Evolutionary conservation across 2,888 invertebrate species (phyloP).

Genomic region (Macrophya alboannulata): DNA sequence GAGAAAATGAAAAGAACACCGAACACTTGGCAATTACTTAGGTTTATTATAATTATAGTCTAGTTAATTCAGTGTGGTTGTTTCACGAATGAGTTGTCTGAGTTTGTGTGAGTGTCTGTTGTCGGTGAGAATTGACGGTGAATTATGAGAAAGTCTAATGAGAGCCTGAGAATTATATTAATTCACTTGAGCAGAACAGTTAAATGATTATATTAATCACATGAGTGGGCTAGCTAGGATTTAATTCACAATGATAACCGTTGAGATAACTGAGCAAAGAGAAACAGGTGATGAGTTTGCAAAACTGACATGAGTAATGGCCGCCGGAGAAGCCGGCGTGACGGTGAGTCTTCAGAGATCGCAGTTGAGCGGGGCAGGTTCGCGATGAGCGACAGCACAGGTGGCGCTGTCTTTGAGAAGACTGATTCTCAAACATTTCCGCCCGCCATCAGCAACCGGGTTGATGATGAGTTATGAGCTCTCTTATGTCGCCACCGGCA

Average conservation of each 20-base stretch:
- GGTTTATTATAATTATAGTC: no score
- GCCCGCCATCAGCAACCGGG: constrained; percentile 8
- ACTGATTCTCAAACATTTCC: not conserved
- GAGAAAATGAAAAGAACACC: no score
- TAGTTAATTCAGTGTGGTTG: no score
- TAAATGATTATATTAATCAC: not conserved
- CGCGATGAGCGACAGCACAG: not conserved
- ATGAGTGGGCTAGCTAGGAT: not conserved
- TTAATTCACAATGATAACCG: not conserved
- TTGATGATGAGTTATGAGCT: constrained; percentile 12
- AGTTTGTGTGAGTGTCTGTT: no score
- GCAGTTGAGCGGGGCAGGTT: not conserved
- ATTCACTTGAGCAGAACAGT: not conserved
- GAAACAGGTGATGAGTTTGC: no score
- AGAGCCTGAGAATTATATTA: not conserved
- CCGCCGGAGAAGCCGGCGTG: not conserved
- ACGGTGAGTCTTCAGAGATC: not conserved
- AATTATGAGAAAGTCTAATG: no score
- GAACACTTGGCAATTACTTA: no score
- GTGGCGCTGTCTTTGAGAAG: not conserved
- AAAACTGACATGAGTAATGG: not conserved
- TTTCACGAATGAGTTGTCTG: no score
- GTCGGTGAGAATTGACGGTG: no score
- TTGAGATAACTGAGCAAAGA: not conserved
- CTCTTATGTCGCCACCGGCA: not conserved